Evolutionary conservation across 2,888 invertebrate species (phyloP).

Genomic region (Cephus rjabovi): DNA sequence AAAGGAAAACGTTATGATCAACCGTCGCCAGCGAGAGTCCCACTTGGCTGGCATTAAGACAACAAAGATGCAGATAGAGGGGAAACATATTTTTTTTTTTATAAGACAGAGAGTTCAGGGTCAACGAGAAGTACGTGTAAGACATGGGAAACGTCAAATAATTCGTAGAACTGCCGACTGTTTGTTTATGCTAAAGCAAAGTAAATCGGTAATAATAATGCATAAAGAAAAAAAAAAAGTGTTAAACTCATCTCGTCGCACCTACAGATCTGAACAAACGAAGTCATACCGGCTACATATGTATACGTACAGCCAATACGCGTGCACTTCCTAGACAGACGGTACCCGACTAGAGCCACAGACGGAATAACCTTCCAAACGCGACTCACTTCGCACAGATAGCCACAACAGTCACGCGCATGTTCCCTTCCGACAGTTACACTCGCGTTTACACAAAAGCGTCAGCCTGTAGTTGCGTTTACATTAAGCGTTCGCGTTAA

Average conservation of each 20-base stretch:
- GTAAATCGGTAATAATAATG: neutral
- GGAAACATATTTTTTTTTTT: too few species aligned
- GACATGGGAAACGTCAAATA: neutral
- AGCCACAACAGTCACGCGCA: neutral
- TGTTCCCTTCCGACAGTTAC: neutral
- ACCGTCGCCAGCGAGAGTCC: neutral
- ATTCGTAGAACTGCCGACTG: neutral
- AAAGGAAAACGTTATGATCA: neutral
- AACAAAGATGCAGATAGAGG: neutral
- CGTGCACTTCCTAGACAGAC: neutral
- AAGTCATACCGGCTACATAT: neutral
- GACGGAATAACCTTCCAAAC: neutral
- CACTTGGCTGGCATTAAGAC: neutral
- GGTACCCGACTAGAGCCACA: neutral
- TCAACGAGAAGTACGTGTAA: neutral
- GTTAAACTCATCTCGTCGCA: too few species aligned
- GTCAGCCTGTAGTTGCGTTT: too few species aligned
- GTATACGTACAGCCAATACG: neutral
- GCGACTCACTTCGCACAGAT: neutral
- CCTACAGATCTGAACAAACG: too few species aligned
- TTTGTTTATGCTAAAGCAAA: neutral
- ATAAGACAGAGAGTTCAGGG: neutral
- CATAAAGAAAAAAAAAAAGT: too few species aligned
- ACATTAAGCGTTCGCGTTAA: neutral
- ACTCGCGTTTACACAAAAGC: neutral